A percentile compares a stretch with the other conserved stretches of the same genome.
Conservation (phyloP, 2,888 invertebrate genomes). For the Anthophora plumipes region DNA sequence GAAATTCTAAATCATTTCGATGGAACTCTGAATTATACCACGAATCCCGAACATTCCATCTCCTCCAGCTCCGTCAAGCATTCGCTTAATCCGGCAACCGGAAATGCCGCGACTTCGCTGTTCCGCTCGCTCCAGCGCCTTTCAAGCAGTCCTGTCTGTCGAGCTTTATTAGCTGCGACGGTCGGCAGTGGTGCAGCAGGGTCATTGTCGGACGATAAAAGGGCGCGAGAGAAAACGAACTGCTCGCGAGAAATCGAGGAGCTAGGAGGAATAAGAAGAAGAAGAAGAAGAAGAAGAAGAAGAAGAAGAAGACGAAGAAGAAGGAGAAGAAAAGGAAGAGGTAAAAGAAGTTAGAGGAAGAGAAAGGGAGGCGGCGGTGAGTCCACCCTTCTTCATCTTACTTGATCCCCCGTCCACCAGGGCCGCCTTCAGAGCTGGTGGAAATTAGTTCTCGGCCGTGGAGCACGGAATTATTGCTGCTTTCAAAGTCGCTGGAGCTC, state of each 20-base stretch:
- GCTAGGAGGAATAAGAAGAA: constrained; percentile 4
- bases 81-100: neutral
- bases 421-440: constrained; percentile 54
- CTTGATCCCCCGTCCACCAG: constrained; percentile 22
- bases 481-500: constrained; percentile 72
- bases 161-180: constrained; percentile 64
- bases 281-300: neutral
- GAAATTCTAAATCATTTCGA: too few species aligned
- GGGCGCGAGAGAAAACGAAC: constrained; percentile 62
- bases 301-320: neutral
- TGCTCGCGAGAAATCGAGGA: constrained; percentile 46
- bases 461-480: constrained; percentile 78
- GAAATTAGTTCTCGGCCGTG: constrained; percentile 79
- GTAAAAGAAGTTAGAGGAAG: neutral
- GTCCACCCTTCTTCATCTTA: constrained; percentile 56
- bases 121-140: constrained; percentile 6
- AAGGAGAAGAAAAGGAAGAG: neutral
- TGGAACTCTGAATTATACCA: neutral
- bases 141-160: constrained; percentile 14
- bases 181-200: constrained; percentile 36
- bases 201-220: constrained; percentile 70
- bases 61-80: neutral
- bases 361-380: constrained; percentile 8
- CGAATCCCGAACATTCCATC: neutral
- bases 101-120: constrained; percentile 13